phyloP scores from a whole-genome alignment of 2,888 invertebrate genomes.

The Pyrrhosoma nymphula region DNA sequence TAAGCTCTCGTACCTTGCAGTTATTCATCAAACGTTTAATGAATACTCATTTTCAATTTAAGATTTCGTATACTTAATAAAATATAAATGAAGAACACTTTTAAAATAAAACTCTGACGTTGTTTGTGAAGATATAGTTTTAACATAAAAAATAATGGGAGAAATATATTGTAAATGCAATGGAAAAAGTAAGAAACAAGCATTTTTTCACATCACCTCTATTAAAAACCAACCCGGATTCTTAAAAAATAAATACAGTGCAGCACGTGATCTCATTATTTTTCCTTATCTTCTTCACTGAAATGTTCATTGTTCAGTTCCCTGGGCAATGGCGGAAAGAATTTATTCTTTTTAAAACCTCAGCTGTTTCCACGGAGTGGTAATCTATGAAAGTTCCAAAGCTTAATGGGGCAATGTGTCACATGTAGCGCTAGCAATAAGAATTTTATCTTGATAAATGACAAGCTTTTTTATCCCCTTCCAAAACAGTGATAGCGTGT shows the following conservation, averaged over 20 bases:
- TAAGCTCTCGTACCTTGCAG: too few relatives aligned
- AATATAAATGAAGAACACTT: too few relatives aligned
- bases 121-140: too few relatives aligned
- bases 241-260: neutral
- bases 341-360: neutral
- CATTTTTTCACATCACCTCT: neutral
- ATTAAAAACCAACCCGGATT: neutral
- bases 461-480: neutral
- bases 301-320: neutral
- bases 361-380: neutral
- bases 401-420: slow-evolving; percentile 44
- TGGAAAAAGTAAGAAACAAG: too few relatives aligned
- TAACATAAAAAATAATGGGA: too few relatives aligned
- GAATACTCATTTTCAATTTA: too few relatives aligned
- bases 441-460: slow-evolving; percentile 52
- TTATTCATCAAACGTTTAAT: too few relatives aligned
- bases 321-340: neutral
- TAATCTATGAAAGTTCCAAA: slow-evolving; percentile 43
- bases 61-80: too few relatives aligned
- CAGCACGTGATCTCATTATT: neutral
- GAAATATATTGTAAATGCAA: too few relatives aligned
- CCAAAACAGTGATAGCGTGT: neutral
- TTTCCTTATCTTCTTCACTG: neutral
- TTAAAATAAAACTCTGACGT: too few relatives aligned
- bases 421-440: neutral